These are phyloP conservation scores for Mellivora capensis DNA, from an alignment of 2,113 vertebrate species.

Conservation along the genomic window DNA sequence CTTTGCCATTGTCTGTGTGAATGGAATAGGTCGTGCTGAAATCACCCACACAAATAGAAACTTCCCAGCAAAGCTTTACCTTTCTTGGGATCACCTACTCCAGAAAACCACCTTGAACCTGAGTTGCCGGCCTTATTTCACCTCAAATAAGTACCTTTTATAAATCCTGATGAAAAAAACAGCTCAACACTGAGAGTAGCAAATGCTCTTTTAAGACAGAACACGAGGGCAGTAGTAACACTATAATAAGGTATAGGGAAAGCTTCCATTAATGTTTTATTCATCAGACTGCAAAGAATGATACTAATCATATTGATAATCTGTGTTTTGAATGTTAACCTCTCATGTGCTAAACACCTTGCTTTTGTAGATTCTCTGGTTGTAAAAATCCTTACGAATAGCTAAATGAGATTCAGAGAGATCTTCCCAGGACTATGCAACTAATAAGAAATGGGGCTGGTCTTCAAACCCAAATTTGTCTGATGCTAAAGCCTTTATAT, in stretches of 20 bases:
- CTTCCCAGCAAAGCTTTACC: not conserved
- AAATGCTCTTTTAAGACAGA: not conserved
- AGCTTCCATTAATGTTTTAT: not conserved
- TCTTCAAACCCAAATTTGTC: not conserved
- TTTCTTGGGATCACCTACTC: not conserved
- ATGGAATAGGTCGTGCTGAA: not conserved
- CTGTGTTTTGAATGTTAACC: not conserved
- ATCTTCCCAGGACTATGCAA: not conserved
- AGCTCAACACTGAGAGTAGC: not conserved
- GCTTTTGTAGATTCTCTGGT: not conserved
- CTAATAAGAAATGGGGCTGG: not conserved
- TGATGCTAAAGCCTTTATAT: not conserved
- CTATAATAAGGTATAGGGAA: not conserved
- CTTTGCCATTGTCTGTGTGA: not conserved
- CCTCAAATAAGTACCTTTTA: not conserved
- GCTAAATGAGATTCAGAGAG: not conserved
- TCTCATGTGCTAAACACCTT: not conserved
- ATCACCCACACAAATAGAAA: not conserved
- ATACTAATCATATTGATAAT: not conserved
- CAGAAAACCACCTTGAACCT: not conserved
- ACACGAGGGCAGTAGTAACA: not conserved
- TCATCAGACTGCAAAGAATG: not conserved
- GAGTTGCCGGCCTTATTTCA: not conserved
- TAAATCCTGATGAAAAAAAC: not conserved
- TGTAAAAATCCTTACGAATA: not conserved